Base-by-base conservation (phyloP, 2,888 invertebrate species). In the Cosmia trapezina region DNA sequence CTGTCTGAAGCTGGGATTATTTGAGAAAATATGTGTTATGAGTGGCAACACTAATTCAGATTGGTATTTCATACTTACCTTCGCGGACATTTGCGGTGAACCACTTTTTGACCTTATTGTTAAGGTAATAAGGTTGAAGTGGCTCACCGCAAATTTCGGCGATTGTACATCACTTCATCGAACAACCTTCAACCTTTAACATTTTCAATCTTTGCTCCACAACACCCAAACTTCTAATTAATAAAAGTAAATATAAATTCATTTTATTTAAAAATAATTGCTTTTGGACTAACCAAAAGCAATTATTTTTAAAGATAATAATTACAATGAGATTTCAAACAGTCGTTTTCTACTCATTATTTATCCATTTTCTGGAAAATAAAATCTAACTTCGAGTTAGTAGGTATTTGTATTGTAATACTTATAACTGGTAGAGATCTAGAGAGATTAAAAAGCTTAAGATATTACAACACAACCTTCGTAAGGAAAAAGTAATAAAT, bases 381-480 rank as follows among this genome's bases (percentile, higher is more conserved):
- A 33, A 65, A 45, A 59, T 28, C 8, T 53, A 47, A 45, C n/a
- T 54, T 59, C 49, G n/a, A 61, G 37, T 45, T 45, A 54, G 41
- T n/a, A n/a, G n/a, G n/a, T 19, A n/a, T 45, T 73, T n/a, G 3
- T 75, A 66, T 79, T 77, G 61, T 37, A 59, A 78, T 61, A 61
- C 28, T 28, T 56, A 53, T 22, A 7, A 65, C 19, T 37, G 47
- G 43, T 64, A 57, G 47, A 76, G 70, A 79, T 69, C 53, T 70
- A 65, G 45, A 65, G 47, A 63, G 60, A 65, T 41, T 77, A 67
- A 54, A 62, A 59, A 63, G 17, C 62, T 51, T 73, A 78, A 62
- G 62, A 82, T 65, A 63, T 80, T 82, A 82, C 66, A 73, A 78
- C 70, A 75, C 70, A 84, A 84, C 76, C 70, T 60, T 82, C 19